Base-by-base conservation (phyloP, 2,113 vertebrate genomes). In the Xiphophorus hellerii region DNA sequence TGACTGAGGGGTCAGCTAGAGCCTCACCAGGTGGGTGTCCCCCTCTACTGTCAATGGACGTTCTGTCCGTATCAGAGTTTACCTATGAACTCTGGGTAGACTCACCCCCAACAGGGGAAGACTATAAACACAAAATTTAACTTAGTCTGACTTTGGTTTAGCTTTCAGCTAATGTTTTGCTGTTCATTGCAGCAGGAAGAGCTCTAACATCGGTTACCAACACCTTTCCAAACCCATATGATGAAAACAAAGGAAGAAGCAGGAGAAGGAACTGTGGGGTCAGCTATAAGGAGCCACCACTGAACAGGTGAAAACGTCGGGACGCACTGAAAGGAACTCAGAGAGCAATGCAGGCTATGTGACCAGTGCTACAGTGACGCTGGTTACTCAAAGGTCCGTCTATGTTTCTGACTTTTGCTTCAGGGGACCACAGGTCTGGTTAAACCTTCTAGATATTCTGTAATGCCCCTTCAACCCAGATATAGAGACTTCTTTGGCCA, bases 241-340 rank as follows among this genome's bases (percentile, higher is more conserved):
- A 66, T 1, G 81, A 67, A 5, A 75, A 33, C 1, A 5, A 66
- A 30, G 68, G 89, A 0, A 71, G 86, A 62, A 77, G 79, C 20
- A 84, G 91, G 66, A 86, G 92, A 48, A 61, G 76, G 2, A 73
- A 69, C 0, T 69, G 69, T 0, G 58, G 37, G 0, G 84, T 95
- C 71, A 92, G 87, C 10, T 95, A 95, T 37, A 94, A 93, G 74
- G 94, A 95, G 70, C 94, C 94, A 0, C 0, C 84, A 8, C 71
- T 95, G 37, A 94, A 93, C 83, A 74, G 87, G 94, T 94, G 69
- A 90, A 84, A n/a, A 15, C 27, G 61, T 62, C 13, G 4, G 13
- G 12, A 5, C 4, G 5, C 61, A 29, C 28, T 15, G 15, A 29
- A 30, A 30, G 12, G 13, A 1, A 62, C 28, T 29, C 1, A 5